Conservation (phyloP, 2,113 vertebrate genomes). For the Nyctibius bracteatus region DNA sequence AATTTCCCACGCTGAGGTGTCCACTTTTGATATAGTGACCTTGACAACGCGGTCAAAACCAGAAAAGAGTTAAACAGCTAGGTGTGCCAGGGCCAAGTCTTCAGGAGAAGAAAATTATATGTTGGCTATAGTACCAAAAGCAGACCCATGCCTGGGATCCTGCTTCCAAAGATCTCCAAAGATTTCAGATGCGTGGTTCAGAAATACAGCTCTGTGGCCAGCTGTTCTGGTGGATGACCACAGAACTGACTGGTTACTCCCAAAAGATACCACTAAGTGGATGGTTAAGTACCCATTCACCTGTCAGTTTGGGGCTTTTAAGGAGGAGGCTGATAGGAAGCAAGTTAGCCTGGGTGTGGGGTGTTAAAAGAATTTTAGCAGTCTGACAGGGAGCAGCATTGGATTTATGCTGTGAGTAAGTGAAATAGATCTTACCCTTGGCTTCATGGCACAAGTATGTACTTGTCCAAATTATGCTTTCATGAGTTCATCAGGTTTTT, state of each 20-base stretch:
- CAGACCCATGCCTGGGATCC: not conserved
- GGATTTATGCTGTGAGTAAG: not conserved
- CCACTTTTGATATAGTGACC: not conserved
- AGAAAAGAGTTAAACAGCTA: not conserved
- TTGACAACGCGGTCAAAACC: not conserved
- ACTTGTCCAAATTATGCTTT: not conserved
- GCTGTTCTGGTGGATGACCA: not conserved
- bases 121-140: not conserved
- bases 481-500: not conserved
- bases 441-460: not conserved
- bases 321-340: not conserved
- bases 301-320: not conserved
- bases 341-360: not conserved
- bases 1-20: not conserved
- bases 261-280: not conserved
- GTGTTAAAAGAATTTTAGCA: not conserved
- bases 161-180: not conserved
- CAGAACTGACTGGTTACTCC: not conserved
- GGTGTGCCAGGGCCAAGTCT: not conserved
- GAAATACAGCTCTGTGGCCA: not conserved
- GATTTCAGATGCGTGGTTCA: not conserved
- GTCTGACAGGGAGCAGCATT: not conserved
- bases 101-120: not conserved
- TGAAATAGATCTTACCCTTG: not conserved
- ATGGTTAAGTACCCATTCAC: not conserved